Evolutionary conservation across 2,888 invertebrate species (phyloP).

Genomic region (Cryptocheilus praepositus): DNA sequence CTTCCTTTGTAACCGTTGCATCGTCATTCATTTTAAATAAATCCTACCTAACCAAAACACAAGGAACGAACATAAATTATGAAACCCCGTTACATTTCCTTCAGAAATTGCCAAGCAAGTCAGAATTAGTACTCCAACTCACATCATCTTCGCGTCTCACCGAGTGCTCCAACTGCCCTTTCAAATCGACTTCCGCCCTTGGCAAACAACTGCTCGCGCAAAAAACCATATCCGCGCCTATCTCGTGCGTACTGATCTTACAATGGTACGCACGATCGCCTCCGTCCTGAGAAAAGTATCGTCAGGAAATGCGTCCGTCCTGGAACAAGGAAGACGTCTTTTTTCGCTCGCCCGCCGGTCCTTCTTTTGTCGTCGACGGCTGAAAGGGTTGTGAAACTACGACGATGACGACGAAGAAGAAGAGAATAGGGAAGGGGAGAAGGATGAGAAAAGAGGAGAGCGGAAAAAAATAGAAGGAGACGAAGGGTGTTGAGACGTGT

Average conservation of each 20-base stretch:
- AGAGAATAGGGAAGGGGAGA: constrained; percentile 9
- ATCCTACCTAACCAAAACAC: too few relatives aligned
- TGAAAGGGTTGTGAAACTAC: constrained; percentile 51
- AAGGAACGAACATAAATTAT: too few relatives aligned
- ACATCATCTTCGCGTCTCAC: neutral
- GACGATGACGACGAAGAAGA: constrained; percentile 23
- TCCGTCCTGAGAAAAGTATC: constrained; percentile 33
- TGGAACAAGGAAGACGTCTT: constrained; percentile 43
- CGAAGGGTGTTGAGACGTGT: constrained; percentile 59
- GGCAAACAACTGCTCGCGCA: constrained; percentile 8
- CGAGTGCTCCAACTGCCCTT: neutral
- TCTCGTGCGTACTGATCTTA: constrained; percentile 11
- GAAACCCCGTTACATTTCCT: too few relatives aligned
- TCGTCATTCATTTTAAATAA: too few relatives aligned
- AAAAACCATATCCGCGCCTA: constrained; percentile 15
- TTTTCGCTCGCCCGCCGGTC: constrained; percentile 36
- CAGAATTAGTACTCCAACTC: neutral
- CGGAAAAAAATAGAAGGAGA: constrained; percentile 14
- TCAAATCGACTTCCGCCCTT: constrained; percentile 17
- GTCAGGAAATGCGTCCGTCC: constrained; percentile 45
- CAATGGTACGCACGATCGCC: constrained; percentile 17
- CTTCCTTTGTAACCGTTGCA: too few relatives aligned
- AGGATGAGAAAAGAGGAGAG: constrained; percentile 16
- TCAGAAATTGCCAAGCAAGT: too few relatives aligned
- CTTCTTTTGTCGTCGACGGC: constrained; percentile 47